phyloP scores from a whole-genome alignment of 1,140 invertebrate species.

The Delia radicum region DNA sequence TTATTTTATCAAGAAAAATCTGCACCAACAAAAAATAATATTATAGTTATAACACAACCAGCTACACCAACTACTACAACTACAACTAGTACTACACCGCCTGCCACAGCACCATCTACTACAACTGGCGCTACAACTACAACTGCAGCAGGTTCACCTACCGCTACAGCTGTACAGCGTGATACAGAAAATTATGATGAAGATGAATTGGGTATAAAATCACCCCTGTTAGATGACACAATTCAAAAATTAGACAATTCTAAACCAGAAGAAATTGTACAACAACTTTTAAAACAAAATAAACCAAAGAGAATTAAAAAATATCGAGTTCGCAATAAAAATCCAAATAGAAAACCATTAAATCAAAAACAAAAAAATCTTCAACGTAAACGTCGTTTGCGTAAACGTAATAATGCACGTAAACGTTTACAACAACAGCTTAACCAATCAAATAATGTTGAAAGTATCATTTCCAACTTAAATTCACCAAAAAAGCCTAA shows the following conservation, averaged over 20 bases:
- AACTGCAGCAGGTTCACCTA: not conserved
- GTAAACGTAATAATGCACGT: not conserved
- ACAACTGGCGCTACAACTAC: not conserved
- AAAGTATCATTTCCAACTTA: not conserved
- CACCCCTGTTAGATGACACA: too few relatives aligned
- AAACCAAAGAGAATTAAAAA: not conserved
- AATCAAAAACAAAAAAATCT: not conserved
- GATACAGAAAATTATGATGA: not conserved
- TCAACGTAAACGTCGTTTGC: not conserved
- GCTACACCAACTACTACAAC: not conserved
- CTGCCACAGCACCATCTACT: not conserved
- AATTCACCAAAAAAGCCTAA: not conserved
- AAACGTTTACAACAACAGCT: not conserved
- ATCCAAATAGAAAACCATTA: too few relatives aligned
- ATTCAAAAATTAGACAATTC: not conserved
- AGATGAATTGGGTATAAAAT: not conserved
- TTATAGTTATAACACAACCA: slow-evolving; percentile 7
- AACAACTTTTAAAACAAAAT: not conserved
- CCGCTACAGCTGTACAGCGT: not conserved
- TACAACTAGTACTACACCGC: not conserved
- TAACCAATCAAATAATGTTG: not conserved
- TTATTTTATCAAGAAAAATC: not conserved
- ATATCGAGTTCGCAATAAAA: not conserved
- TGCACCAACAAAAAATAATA: not conserved
- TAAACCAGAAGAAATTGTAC: not conserved